Conservation (phyloP, 2,797 vertebrate genomes). For the Pangasius mekongensis region DNA sequence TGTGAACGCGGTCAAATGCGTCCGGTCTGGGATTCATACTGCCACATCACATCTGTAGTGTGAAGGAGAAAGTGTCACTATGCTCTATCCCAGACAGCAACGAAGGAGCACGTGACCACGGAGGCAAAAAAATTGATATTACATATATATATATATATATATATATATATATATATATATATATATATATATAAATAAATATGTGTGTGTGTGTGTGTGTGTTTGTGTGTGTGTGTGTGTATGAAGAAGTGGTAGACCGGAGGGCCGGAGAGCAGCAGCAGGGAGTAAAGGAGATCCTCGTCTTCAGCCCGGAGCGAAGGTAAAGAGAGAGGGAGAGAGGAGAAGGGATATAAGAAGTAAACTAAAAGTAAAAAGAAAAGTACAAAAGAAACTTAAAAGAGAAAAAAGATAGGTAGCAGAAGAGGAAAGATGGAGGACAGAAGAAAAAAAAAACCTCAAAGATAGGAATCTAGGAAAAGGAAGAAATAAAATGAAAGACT, state of each 20-base stretch:
- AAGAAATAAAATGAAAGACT: not conserved
- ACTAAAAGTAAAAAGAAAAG: not conserved
- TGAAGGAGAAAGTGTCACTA: no score
- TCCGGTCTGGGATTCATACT: not conserved
- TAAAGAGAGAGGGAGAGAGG: slow-evolving; percentile 55
- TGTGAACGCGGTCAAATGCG: not conserved
- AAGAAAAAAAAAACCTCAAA: not conserved
- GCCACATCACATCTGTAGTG: no score
- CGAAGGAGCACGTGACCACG: no score
- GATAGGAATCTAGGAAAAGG: not conserved
- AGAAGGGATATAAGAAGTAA: not conserved
- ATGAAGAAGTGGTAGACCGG: slow-evolving; percentile 68
- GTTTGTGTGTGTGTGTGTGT: slow-evolving; percentile 45
- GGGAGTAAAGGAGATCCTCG: slow-evolving; percentile 67
- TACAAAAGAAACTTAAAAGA: not conserved
- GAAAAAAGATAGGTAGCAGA: no score
- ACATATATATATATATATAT: no score
- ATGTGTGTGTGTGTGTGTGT: slow-evolving; percentile 54
- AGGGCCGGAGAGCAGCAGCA: slow-evolving; percentile 62
- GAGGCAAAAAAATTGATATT: no score
- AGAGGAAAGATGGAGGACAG: not conserved
- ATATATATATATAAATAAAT: no score
- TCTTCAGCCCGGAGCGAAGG: slow-evolving; percentile 87
- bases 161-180: no score
- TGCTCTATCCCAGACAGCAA: no score